These are phyloP conservation scores for Drosophila falleni DNA, from an alignment of 2,888 invertebrate genomes.

Conservation along the genomic window DNA sequence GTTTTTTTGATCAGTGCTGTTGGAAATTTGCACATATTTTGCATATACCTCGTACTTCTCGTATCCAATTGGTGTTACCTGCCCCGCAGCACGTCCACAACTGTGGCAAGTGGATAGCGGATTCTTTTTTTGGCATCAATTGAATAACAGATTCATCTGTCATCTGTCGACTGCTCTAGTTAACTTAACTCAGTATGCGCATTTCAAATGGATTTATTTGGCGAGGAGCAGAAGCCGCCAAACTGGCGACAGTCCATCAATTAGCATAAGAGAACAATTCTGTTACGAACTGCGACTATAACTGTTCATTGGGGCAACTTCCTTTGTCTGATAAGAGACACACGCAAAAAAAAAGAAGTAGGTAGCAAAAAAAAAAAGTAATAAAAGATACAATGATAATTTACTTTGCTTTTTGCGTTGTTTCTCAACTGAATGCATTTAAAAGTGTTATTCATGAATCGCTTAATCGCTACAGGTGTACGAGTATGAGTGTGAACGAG, in stretches of 20 bases:
- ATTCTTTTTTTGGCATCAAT: conserved; percentile 24
- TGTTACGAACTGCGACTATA: conserved; percentile 28
- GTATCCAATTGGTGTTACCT: conserved; percentile 10
- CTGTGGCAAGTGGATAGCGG: conserved; percentile 30
- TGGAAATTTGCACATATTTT: conserved; percentile 32
- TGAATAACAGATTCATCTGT: conserved; percentile 33
- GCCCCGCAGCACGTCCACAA: not conserved
- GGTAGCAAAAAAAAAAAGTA: not conserved
- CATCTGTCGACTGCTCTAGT: conserved; percentile 31
- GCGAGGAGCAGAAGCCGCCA: conserved; percentile 48
- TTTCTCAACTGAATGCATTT: conserved; percentile 78
- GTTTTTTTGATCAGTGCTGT: not conserved
- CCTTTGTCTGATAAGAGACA: conserved; percentile 16
- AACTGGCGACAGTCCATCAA: conserved; percentile 61
- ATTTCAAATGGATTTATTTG: conserved; percentile 14
- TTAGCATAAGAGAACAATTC: conserved; percentile 64
- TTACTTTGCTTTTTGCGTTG: conserved; percentile 66
- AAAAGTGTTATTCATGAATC: conserved; percentile 60
- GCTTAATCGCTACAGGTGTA: conserved; percentile 74
- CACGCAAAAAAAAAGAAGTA: too few relatives aligned
- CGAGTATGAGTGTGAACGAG: conserved; percentile 60
- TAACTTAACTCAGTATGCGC: conserved; percentile 21
- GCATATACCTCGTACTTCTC: conserved; percentile 25
- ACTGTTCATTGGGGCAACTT: conserved; percentile 38
- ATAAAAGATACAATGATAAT: conserved; percentile 28